Percentiles rank a stretch among this genome's conserved stretches.
Conservation (phyloP, 2,113 vertebrate species). For the Argyrosomus japonicus region DNA sequence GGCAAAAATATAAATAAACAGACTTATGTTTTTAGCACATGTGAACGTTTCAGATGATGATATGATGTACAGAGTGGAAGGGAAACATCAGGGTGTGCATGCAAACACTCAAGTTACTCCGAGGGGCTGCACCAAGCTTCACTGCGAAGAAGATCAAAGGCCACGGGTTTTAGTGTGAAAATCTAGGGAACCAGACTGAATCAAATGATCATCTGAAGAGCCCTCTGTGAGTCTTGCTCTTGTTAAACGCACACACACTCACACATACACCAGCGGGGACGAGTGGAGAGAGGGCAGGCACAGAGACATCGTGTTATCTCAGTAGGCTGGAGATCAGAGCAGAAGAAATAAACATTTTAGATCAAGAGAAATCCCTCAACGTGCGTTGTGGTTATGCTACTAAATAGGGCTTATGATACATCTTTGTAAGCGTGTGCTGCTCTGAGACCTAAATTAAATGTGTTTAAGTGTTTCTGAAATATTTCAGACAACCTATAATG, state of each 20-base stretch:
- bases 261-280: conserved; percentile 36
- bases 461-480: not conserved
- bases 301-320: conserved; percentile 46
- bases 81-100: not conserved
- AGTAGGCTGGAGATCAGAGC: conserved; percentile 62
- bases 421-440: conserved; percentile 2
- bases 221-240: conserved; percentile 48
- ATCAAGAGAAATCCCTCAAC: conserved; percentile 57
- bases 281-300: conserved; percentile 25
- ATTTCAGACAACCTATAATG: conserved; percentile 3
- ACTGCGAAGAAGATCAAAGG: conserved; percentile 64
- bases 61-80: not conserved
- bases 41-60: conserved; percentile 5
- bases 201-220: conserved; percentile 71
- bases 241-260: conserved; percentile 49
- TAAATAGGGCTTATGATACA: conserved; percentile 47
- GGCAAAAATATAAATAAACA: not conserved
- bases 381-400: conserved; percentile 36
- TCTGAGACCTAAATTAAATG: conserved; percentile 10
- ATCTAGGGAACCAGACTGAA: conserved; percentile 64
- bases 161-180: conserved; percentile 62
- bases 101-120: conserved; percentile 18
- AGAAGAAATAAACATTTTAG: conserved; percentile 69
- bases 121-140: conserved; percentile 26
- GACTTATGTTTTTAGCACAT: not conserved